Evolutionary conservation across 1,140 invertebrate species (phyloP), one percentile per base, ranked within the genome.

Genomic region (Drosophila eugracilis): DNA sequence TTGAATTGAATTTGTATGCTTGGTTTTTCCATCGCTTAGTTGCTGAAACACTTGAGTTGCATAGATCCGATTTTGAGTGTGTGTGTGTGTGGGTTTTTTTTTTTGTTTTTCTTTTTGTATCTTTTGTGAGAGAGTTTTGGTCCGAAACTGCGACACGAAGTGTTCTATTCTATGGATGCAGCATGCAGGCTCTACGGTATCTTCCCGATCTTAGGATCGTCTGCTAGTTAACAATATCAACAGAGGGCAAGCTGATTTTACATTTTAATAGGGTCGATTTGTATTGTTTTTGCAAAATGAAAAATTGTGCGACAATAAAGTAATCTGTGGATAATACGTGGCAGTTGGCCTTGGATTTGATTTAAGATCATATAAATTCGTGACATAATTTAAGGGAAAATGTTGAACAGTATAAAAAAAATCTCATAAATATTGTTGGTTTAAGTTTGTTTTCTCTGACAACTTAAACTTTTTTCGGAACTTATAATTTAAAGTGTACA

Each of bases 191-290:
- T 24, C n/a, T 15, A 26, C n/a, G 6, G 22, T n/a, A 14, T 15
- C 42, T 44, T 14, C 3, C 0, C 21, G 52, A 41, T 30, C 52
- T 14, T 28, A 24, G 52, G 37, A 63, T 59, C 30, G 10, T 45
- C 36, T 41, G 78, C 71, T 78, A 83, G 75, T 85, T 85, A 84
- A 79, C 80, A 85, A 84, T 84, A 85, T 84, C 66, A 84, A 81
- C 77, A 75, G 52, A 10, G 12, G 39, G 26, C 41, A 34, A 57
- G 53, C 53, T 36, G 54, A n/a, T 44, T 34, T 58, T 34, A 58
- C 19, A 55, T n/a, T 55, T 36, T 24, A 41, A 36, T 44, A 22
- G 9, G 28, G 37, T 41, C 17, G 17, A 5, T 12, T 19, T 41
- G 10, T 10, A 19, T 19, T n/a, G n/a, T 19, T 34, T 32, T 26